Evolutionary conservation across 2,113 vertebrate species (phyloP), one percentile per base, ranked within the genome.

Genomic region (Scatophagus argus): DNA sequence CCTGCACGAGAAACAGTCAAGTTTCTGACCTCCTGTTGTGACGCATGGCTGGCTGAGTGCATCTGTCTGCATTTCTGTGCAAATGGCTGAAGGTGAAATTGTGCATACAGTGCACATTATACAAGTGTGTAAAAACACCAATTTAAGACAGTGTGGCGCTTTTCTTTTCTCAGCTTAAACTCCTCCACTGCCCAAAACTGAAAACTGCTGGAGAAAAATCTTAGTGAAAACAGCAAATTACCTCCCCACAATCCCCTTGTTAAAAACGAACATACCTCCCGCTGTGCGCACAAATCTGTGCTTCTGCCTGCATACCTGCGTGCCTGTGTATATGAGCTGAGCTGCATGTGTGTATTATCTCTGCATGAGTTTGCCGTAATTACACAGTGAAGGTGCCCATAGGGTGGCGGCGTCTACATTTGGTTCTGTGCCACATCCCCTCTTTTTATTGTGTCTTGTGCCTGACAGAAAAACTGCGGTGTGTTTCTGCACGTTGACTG

Each of bases 391-490:
- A 79, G 61, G 66, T 85, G 81, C 86, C 74, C 38, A 66, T 46
- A 59, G 74, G 88, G 74, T 58, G 14, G 52, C 79, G 73, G 85
- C 74, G 49, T 31, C 43, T 70, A 63, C 84, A 25, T 63, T 85
- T 89, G 91, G 89, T 86, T 31, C 59, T 14, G 12, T 0, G 67
- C 88, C 85, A 88, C 88, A 73, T 76, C 75, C 83, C 77, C 65
- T 79, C 19, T 10, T 92, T 93, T 93, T 90, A 91, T 88, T 90
- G 78, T 67, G 87, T 87, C 88, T 89, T 56, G 46, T 82, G 87
- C 61, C 74, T 58, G 66, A 76, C 65, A 44, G 29, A 76, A 89
- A 87, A 81, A 56, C 59, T 65, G 47, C 75, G 67, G 72, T 36
- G 56, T 39, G 59, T 77, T 61, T 83, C 41, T 69, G 69, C 49